These are phyloP conservation scores for Macrotis lagotis DNA, from an alignment of 2,113 vertebrate genomes.

Conservation along the genomic window DNA sequence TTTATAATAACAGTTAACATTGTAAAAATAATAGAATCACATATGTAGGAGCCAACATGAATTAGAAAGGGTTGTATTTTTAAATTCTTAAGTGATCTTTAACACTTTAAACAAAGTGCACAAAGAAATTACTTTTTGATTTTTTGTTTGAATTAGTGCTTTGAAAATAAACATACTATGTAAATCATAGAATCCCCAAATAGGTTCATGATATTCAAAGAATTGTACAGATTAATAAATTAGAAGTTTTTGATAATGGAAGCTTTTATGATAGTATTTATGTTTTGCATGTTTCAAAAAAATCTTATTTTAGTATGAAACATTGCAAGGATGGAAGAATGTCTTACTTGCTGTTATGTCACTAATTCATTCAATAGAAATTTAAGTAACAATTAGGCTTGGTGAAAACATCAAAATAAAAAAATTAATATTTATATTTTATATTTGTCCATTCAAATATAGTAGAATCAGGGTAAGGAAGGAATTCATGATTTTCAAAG, in stretches of 20 bases:
- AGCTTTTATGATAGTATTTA: background rate
- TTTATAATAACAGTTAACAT: background rate
- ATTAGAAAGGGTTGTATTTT: background rate
- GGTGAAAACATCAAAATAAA: background rate
- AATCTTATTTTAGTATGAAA: background rate
- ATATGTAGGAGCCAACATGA: background rate
- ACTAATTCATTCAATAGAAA: background rate
- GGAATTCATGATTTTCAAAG: background rate
- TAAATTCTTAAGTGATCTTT: background rate
- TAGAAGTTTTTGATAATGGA: background rate
- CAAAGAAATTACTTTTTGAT: background rate
- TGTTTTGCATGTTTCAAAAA: background rate
- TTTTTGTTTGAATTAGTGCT: background rate
- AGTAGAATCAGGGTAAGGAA: background rate
- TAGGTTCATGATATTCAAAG: background rate
- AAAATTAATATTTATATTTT: background rate
- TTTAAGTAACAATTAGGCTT: background rate
- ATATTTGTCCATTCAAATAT: background rate
- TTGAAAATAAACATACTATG: background rate
- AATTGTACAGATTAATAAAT: background rate
- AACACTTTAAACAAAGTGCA: background rate
- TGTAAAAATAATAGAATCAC: background rate
- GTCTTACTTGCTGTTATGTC: background rate
- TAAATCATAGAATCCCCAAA: background rate
- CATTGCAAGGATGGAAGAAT: background rate